Percentiles rank a stretch among this genome's conserved stretches.
Evolutionary conservation across 2,113 vertebrate species (phyloP).

Genomic region (Sterrhoptilus dennistouni): DNA sequence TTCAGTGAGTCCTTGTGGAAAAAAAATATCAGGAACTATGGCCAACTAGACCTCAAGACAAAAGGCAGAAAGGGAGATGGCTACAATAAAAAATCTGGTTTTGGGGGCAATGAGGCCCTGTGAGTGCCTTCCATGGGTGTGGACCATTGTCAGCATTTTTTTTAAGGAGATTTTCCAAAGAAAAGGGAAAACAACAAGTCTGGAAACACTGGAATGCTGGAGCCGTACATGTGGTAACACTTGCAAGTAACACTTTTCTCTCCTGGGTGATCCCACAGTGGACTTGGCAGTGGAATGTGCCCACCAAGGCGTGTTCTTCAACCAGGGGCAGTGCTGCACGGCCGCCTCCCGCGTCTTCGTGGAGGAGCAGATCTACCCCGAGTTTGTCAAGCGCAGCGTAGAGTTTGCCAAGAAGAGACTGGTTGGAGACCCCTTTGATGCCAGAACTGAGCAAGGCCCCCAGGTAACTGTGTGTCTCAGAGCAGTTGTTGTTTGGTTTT

Average conservation of each 20-base stretch:
- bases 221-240: slow-evolving; percentile 5
- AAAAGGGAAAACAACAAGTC: background rate
- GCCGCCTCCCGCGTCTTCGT: slow-evolving; percentile 90
- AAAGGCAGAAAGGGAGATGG: background rate
- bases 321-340: slow-evolving; percentile 95
- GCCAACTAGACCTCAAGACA: background rate
- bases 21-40: background rate
- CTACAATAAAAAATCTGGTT: background rate
- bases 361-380: slow-evolving; percentile 85
- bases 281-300: slow-evolving; percentile 90
- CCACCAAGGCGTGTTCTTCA: slow-evolving; percentile 93
- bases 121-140: background rate
- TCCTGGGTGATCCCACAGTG: slow-evolving; percentile 74
- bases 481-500: slow-evolving; percentile 9
- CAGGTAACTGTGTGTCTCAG: slow-evolving; percentile 79
- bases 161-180: background rate
- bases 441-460: slow-evolving; percentile 87
- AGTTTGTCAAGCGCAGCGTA: slow-evolving; percentile 87
- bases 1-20: background rate
- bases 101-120: background rate
- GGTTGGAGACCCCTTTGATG: slow-evolving; percentile 88
- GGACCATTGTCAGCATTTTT: background rate
- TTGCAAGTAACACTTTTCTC: slow-evolving; percentile 10
- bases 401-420: slow-evolving; percentile 84
- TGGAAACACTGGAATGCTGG: background rate